Percentiles rank a stretch among this genome's conserved stretches.
These are phyloP conservation scores for Lucilia cuprina DNA, from an alignment of 1,140 invertebrate genomes.

Conservation along the genomic window DNA sequence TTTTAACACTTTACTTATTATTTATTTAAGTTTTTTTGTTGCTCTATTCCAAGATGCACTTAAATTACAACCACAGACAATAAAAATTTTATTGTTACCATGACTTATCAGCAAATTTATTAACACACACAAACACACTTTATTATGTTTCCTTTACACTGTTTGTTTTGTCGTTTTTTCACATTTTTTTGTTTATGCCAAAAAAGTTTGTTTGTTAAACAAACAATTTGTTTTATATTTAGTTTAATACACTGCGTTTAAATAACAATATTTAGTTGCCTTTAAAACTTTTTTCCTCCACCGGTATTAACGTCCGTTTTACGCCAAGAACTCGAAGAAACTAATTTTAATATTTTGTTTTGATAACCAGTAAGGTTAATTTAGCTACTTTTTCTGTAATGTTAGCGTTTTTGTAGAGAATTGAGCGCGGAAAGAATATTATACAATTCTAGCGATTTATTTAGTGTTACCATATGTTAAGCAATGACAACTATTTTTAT, in stretches of 20 bases:
- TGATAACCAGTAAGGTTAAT: background rate
- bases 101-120: background rate
- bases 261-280: background rate
- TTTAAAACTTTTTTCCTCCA: background rate
- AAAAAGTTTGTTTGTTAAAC: background rate
- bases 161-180: too few relatives aligned
- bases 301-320: background rate
- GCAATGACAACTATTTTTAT: too few relatives aligned
- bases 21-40: constrained; percentile 7
- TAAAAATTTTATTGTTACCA: background rate
- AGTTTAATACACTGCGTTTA: background rate
- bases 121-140: background rate
- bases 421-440: too few relatives aligned
- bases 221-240: background rate
- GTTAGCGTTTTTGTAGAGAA: too few relatives aligned
- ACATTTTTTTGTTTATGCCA: background rate
- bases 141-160: background rate
- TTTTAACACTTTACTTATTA: too few relatives aligned
- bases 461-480: too few relatives aligned
- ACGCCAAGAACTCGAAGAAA: constrained; percentile 14
- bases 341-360: background rate
- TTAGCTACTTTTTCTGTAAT: too few relatives aligned
- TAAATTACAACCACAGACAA: constrained; percentile 1
- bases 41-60: background rate
- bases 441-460: too few relatives aligned